Evolutionary conservation across 2,888 invertebrate genomes (phyloP).

Genomic region (Melipona bicolor): DNA sequence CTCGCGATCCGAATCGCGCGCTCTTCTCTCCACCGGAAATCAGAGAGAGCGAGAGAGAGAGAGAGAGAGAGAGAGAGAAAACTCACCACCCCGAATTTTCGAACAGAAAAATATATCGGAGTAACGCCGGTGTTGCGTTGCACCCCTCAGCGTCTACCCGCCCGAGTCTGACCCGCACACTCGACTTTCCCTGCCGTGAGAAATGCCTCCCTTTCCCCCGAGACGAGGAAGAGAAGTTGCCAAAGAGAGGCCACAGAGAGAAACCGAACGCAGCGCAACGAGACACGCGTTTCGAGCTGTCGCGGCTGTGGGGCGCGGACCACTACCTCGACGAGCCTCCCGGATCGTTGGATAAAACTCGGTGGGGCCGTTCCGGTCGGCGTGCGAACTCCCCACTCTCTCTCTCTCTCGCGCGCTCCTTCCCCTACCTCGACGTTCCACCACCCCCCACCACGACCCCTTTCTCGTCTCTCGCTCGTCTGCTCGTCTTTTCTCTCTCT

Average conservation of each 20-base stretch:
- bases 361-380: constrained; percentile 80
- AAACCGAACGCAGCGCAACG: constrained; percentile 40
- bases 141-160: not conserved
- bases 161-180: too few species aligned
- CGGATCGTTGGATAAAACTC: constrained; percentile 83
- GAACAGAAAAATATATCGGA: not conserved
- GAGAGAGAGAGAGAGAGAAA: constrained; percentile 15
- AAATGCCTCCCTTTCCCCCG: not conserved
- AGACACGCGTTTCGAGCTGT: constrained; percentile 73
- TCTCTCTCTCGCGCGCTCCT: constrained; percentile 23
- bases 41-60: constrained; percentile 22
- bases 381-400: constrained; percentile 80
- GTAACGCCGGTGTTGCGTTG: not conserved
- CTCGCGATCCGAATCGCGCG: constrained; percentile 54
- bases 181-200: not conserved
- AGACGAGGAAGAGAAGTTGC: not conserved
- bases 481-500: constrained; percentile 22
- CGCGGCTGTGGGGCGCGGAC: constrained; percentile 82
- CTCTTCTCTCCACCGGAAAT: constrained; percentile 39
- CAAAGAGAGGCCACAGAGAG: constrained; percentile 5
- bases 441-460: constrained; percentile 22
- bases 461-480: constrained; percentile 35
- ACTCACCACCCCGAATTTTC: constrained; percentile 20
- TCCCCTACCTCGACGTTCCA: constrained; percentile 44
- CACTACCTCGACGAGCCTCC: constrained; percentile 83